These are phyloP conservation scores for Poeciliopsis gracilis DNA, from an alignment of 2,797 vertebrate genomes.

Conservation along the genomic window DNA sequence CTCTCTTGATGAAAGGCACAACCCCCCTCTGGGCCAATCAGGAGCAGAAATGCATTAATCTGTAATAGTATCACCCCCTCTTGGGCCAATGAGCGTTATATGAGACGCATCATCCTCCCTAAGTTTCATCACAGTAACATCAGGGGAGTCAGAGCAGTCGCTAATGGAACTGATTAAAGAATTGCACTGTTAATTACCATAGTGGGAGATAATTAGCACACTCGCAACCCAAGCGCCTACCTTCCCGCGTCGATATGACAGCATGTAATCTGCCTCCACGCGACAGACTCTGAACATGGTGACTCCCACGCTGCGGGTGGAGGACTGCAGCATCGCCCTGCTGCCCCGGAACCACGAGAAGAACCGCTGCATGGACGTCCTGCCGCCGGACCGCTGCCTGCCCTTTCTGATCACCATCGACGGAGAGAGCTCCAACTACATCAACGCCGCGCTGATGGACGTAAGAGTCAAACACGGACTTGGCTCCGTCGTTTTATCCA, in stretches of 20 bases:
- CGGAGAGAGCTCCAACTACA: slow-evolving; percentile 98
- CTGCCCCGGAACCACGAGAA: slow-evolving; percentile 97
- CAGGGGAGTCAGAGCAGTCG: slow-evolving; percentile 54
- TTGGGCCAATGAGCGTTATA: slow-evolving; percentile 48
- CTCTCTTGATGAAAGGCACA: slow-evolving; percentile 38
- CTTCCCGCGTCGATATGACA: slow-evolving; percentile 33
- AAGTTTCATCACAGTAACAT: slow-evolving; percentile 56
- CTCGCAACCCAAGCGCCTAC: slow-evolving; percentile 28
- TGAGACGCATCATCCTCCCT: slow-evolving; percentile 24
- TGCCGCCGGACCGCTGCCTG: slow-evolving; percentile 97
- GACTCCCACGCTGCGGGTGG: slow-evolving; percentile 94
- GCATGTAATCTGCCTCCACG: slow-evolving; percentile 33
- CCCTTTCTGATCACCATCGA: slow-evolving; percentile 99
- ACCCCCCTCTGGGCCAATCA: slow-evolving; percentile 61
- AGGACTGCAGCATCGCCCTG: slow-evolving; percentile 98
- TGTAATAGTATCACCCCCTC: slow-evolving; percentile 35
- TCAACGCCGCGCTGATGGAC: slow-evolving; percentile 98
- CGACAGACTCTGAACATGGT: slow-evolving; percentile 92
- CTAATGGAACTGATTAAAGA: slow-evolving; percentile 72
- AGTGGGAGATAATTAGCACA: slow-evolving; percentile 62
- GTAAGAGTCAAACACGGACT: slow-evolving; percentile 70
- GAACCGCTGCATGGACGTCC: slow-evolving; percentile 98
- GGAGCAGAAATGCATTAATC: slow-evolving; percentile 45
- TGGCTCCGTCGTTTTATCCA: neutral
- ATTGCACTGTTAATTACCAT: slow-evolving; percentile 68